Percentiles rank a stretch among this genome's conserved stretches.
Evolutionary conservation across 2,888 invertebrate genomes (phyloP).

Genomic region (Sphecodes monilicornis): DNA sequence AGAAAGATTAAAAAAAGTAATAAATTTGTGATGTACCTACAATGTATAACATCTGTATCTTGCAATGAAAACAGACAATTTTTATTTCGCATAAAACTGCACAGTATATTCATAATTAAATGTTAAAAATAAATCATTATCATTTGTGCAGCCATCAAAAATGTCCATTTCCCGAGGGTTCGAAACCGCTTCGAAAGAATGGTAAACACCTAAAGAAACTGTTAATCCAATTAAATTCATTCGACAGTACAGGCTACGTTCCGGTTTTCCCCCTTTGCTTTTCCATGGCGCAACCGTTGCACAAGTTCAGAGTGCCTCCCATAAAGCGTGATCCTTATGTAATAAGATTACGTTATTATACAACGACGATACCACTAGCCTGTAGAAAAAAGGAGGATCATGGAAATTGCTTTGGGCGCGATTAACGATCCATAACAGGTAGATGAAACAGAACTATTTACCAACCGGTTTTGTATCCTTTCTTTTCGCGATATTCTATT

Average conservation of each 20-base stretch:
- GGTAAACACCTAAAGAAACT: neutral
- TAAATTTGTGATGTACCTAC: too few relatives aligned
- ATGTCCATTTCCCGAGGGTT: neutral
- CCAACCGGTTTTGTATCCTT: slow-evolving; percentile 37
- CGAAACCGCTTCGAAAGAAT: neutral
- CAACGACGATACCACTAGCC: neutral
- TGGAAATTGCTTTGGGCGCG: slow-evolving; percentile 29
- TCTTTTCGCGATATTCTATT: slow-evolving; percentile 14
- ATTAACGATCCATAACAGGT: slow-evolving; percentile 20
- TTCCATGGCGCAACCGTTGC: slow-evolving; percentile 10
- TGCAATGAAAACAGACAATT: too few relatives aligned
- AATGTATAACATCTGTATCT: too few relatives aligned
- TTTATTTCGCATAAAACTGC: too few relatives aligned
- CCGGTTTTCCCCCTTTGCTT: neutral
- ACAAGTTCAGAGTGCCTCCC: slow-evolving; percentile 17
- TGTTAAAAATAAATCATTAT: too few relatives aligned
- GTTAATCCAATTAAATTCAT: neutral
- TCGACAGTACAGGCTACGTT: neutral
- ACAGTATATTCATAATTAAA: too few relatives aligned
- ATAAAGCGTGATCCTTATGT: slow-evolving; percentile 23
- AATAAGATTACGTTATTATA: slow-evolving; percentile 32
- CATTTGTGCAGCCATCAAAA: neutral
- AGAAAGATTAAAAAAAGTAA: too few relatives aligned
- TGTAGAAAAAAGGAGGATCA: neutral
- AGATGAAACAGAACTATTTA: slow-evolving; percentile 28